Percentiles rank a stretch among this genome's conserved stretches.
Evolutionary conservation across 2,888 invertebrate genomes (phyloP).

Genomic region (Cerastis rubricosa): DNA sequence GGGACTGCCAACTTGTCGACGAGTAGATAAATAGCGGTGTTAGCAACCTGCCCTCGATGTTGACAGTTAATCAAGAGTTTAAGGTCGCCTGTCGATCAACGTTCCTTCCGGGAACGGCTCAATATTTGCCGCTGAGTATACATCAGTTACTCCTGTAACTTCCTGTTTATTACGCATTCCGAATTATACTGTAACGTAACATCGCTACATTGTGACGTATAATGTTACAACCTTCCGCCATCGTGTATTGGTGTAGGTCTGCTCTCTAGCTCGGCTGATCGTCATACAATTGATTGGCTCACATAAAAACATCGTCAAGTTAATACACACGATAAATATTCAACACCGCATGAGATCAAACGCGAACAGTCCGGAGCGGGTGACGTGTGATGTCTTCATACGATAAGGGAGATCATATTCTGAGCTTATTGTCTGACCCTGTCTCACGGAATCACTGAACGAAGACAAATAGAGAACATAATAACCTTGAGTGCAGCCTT

Average conservation of each 20-base stretch:
- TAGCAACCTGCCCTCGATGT: not conserved
- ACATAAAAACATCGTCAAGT: constrained; percentile 8
- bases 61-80: constrained; percentile 30
- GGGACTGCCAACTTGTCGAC: not conserved
- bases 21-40: not conserved
- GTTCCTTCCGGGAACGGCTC: not conserved
- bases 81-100: constrained; percentile 1
- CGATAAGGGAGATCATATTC: not conserved
- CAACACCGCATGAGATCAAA: constrained; percentile 6
- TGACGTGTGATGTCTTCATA: not conserved
- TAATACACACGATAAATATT: constrained; percentile 35
- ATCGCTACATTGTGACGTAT: too few relatives aligned
- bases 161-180: not conserved
- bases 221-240: not conserved
- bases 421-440: constrained; percentile 5
- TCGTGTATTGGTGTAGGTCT: not conserved
- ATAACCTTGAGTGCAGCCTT: constrained; percentile 9
- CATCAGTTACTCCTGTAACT: not conserved
- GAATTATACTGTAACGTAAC: not conserved
- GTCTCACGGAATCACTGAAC: constrained; percentile 12
- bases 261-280: not conserved
- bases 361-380: not conserved
- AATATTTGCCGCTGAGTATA: not conserved
- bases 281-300: constrained; percentile 16
- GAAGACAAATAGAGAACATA: constrained; percentile 19